These are phyloP conservation scores for Mesorhabditis spiculigera DNA, from an alignment of 2,888 invertebrate species.

Conservation along the genomic window DNA sequence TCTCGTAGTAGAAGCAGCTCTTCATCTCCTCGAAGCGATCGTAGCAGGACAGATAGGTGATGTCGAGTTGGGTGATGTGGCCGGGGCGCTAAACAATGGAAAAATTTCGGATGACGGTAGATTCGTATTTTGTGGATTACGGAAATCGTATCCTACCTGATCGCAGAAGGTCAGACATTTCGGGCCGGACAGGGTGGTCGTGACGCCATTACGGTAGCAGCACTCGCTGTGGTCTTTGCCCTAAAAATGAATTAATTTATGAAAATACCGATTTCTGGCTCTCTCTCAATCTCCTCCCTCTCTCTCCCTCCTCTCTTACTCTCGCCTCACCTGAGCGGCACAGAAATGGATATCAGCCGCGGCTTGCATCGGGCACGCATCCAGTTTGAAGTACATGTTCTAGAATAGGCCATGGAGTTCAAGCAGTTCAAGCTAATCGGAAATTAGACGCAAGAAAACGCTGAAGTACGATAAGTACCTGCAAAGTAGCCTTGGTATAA, in stretches of 20 bases:
- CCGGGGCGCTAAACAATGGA: slow-evolving; percentile 27
- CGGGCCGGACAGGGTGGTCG: slow-evolving; percentile 42
- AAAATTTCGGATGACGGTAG: background rate
- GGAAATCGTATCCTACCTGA: slow-evolving; percentile 17
- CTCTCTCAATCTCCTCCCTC: background rate
- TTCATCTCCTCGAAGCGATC: slow-evolving; percentile 49
- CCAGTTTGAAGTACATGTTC: slow-evolving; percentile 57
- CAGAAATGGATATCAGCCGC: slow-evolving; percentile 56
- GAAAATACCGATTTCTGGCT: background rate
- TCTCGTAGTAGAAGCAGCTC: slow-evolving; percentile 44
- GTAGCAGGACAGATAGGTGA: slow-evolving; percentile 43
- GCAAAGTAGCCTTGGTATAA: slow-evolving; percentile 50
- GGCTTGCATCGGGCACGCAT: slow-evolving; percentile 55
- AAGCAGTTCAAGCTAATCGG: background rate
- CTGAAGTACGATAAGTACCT: slow-evolving; percentile 20
- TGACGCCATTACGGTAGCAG: slow-evolving; percentile 39
- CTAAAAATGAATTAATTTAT: slow-evolving; percentile 3
- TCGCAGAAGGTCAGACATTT: slow-evolving; percentile 50
- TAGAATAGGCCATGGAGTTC: slow-evolving; percentile 14
- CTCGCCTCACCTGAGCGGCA: slow-evolving; percentile 32
- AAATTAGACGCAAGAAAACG: background rate
- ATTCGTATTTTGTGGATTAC: background rate
- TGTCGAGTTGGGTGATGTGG: slow-evolving; percentile 47
- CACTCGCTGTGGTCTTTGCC: slow-evolving; percentile 41
- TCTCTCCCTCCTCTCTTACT: background rate